A percentile compares a stretch with the other conserved stretches of the same genome.
Evolutionary conservation across 2,113 vertebrate species (phyloP).

Genomic region (Cottus gobio): DNA sequence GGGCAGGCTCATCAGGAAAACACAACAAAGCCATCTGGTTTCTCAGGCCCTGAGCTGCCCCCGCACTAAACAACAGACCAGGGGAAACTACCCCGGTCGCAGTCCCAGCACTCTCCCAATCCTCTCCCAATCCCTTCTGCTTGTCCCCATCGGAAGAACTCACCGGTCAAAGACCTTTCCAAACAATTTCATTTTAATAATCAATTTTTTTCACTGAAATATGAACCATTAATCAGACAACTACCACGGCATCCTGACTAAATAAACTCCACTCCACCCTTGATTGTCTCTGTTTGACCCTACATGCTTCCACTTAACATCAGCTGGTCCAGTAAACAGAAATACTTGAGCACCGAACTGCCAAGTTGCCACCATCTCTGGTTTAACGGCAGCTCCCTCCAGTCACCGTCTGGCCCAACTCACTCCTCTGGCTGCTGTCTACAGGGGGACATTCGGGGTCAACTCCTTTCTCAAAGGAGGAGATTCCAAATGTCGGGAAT

Average conservation of each 20-base stretch:
- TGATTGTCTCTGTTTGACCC: not conserved
- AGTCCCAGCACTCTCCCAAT: constrained; percentile 46
- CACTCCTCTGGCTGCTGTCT: constrained; percentile 30
- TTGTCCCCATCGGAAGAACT: constrained; percentile 30
- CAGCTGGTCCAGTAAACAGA: not conserved
- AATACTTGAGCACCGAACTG: constrained; percentile 16
- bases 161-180: constrained; percentile 24
- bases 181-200: not conserved
- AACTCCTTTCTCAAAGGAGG: constrained; percentile 17
- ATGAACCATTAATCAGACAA: constrained; percentile 1
- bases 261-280: not conserved
- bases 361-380: constrained; percentile 25
- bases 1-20: constrained; percentile 72
- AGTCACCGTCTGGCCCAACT: constrained; percentile 15
- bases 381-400: constrained; percentile 7
- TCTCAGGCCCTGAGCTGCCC: constrained; percentile 85
- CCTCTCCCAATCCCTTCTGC: constrained; percentile 18
- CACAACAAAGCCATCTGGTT: constrained; percentile 88
- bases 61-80: constrained; percentile 71
- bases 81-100: constrained; percentile 73
- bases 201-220: not conserved
- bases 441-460: constrained; percentile 18
- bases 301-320: constrained; percentile 4
- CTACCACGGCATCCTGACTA: not conserved
- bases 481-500: constrained; percentile 39